Conservation (phyloP, 1,140 invertebrate species). For the Lutraria rhynchaena region DNA sequence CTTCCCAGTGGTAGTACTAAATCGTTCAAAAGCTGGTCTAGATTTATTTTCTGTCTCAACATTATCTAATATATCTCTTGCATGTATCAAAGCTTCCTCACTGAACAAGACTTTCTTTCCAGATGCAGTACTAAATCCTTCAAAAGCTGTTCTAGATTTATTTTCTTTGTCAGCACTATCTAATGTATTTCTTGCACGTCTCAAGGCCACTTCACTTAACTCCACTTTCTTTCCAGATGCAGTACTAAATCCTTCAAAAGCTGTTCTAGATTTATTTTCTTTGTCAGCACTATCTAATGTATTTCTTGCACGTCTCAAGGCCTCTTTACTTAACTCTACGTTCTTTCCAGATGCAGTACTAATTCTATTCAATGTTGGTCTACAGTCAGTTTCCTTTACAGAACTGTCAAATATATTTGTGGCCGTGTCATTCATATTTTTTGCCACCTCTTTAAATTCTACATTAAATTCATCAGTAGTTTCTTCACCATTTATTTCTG, state of each 20-base stretch:
- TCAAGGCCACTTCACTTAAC: constrained; percentile 51
- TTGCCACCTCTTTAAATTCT: too few species aligned
- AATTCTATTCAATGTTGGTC: neutral
- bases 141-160: neutral
- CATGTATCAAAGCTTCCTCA: constrained; percentile 1
- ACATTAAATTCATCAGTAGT: too few species aligned
- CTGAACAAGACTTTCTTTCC: neutral
- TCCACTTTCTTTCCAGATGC: constrained; percentile 41
- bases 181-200: neutral
- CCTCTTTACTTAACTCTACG: neutral
- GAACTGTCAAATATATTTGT: neutral
- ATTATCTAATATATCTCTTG: neutral
- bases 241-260: neutral
- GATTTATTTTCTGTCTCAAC: too few species aligned
- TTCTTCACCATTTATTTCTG: too few species aligned
- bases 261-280: neutral
- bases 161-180: too few species aligned
- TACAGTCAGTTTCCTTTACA: neutral
- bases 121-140: constrained; percentile 7
- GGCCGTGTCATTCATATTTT: too few species aligned
- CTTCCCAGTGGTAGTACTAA: neutral
- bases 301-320: too few species aligned
- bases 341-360: neutral
- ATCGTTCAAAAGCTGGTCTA: too few species aligned
- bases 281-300: neutral